Conservation (phyloP, 2,113 vertebrate species). For the Bettongia penicillata region DNA sequence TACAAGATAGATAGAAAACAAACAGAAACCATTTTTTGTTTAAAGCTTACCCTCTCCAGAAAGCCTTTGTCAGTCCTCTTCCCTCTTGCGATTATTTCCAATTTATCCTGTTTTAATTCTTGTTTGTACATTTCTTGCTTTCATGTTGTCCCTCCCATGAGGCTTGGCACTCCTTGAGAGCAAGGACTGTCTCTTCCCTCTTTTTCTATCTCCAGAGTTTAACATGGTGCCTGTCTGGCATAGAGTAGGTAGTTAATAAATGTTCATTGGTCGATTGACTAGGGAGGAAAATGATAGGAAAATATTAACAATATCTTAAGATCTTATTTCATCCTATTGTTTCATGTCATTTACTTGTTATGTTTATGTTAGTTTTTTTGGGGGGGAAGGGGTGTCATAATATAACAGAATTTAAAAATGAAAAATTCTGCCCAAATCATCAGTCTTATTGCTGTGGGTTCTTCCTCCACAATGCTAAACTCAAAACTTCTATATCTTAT, state of each 20-base stretch:
- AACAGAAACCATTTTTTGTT: not conserved
- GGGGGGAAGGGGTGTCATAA: not conserved
- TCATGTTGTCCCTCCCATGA: not conserved
- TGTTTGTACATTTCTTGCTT: not conserved
- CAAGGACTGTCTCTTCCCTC: not conserved
- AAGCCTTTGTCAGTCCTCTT: not conserved
- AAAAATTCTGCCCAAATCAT: not conserved
- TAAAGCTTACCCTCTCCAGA: not conserved
- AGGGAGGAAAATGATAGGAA: not conserved
- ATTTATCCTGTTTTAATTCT: not conserved
- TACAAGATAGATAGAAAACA: not conserved
- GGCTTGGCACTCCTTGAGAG: not conserved
- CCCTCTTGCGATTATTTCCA: not conserved
- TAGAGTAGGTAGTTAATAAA: not conserved
- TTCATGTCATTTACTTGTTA: not conserved
- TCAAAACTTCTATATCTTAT: not conserved
- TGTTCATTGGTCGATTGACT: not conserved
- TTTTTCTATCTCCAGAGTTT: not conserved
- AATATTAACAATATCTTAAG: not conserved
- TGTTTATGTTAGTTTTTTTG: not conserved
- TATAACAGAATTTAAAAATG: not conserved
- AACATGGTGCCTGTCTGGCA: not conserved
- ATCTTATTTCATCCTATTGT: not conserved
- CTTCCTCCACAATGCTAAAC: not conserved
- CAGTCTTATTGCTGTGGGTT: not conserved